Base-by-base conservation (phyloP, 2,888 invertebrate genomes). In the Yponomeuta malinellus region DNA sequence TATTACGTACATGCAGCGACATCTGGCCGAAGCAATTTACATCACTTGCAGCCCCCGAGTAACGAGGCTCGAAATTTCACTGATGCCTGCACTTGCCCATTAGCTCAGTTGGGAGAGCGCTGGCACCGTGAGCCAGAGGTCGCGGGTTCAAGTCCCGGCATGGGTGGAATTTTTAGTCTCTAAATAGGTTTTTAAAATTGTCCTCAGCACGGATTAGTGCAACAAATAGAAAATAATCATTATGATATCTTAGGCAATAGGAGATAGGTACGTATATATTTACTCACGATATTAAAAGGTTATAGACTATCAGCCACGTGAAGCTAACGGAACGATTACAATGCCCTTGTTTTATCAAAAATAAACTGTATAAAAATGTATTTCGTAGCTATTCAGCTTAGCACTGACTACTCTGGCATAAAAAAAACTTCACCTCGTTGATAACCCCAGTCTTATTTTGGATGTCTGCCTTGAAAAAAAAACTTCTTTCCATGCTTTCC, bases 351-450 rank as follows among this genome's bases (percentile, higher is more conserved):
- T 59, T 12, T 59, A 6, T 59, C 43, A 15, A 59, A 59, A 59
- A 15, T 15, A 59, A 59, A 59, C 52, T 15, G 3, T 59, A 59
- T 59, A 15, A 59, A 15, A 12, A 59, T 12, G 52, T 59, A 59
- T 59, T 59, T 12, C 2, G 52, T 59, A 12, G 2, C 52, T 59
- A 59, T 12, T 59, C 15, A 59, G 4, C 52, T 59, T 59, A 43
- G 43, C 9, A 43, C 43, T 43, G 43, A 43, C 12, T 15, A 1
- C 52, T 59, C 52, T 15, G 52, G 15, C 0, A 12, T 59, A 31
- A 31, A 65, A 65, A 65, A 29, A 64, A 31, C 31, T 65, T 65
- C 33, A 65, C 65, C 65, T 65, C 31, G 65, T 65, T 65, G 65
- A 65, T 65, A 65, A 33, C 65, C 65, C 10, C 29, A 23, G 23